Evolutionary conservation across 2,888 invertebrate species (phyloP).

Genomic region (Phlogophora meticulosa): DNA sequence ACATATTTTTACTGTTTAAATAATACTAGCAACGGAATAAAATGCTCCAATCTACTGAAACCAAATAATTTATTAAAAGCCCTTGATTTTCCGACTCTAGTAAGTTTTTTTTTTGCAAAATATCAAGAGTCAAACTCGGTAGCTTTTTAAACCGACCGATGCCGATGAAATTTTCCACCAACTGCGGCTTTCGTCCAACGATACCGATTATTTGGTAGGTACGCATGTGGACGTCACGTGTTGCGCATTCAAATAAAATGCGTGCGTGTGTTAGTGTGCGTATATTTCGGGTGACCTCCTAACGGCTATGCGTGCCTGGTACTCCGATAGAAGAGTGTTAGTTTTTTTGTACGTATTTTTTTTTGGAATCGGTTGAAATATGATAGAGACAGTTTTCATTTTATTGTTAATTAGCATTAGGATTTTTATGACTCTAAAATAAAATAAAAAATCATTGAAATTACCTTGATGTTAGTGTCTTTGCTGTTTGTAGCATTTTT

Average conservation of each 20-base stretch:
- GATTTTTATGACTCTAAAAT: neutral
- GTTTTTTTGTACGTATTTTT: constrained; percentile 48
- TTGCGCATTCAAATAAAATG: constrained; percentile 58
- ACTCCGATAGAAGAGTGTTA: constrained; percentile 44
- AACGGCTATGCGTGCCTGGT: constrained; percentile 54
- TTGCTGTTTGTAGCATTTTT: too few species aligned
- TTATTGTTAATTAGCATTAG: neutral
- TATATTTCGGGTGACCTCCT: constrained; percentile 54
- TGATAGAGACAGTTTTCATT: neutral
- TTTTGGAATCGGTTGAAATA: constrained; percentile 14
- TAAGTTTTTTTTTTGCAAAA: constrained; percentile 8
- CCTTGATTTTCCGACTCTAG: neutral
- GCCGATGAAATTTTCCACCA: constrained; percentile 15
- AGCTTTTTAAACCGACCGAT: neutral
- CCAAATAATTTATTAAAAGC: neutral
- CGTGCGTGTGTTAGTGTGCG: constrained; percentile 48
- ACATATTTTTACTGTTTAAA: neutral
- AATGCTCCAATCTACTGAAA: neutral
- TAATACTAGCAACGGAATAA: neutral
- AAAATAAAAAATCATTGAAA: too few species aligned
- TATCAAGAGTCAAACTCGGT: too few species aligned
- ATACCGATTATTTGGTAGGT: constrained; percentile 33
- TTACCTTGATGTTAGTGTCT: too few species aligned
- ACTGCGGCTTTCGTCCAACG: constrained; percentile 54
- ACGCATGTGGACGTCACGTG: constrained; percentile 52